phyloP scores from a whole-genome alignment of 2,113 vertebrate species.

The Gallinago media region DNA sequence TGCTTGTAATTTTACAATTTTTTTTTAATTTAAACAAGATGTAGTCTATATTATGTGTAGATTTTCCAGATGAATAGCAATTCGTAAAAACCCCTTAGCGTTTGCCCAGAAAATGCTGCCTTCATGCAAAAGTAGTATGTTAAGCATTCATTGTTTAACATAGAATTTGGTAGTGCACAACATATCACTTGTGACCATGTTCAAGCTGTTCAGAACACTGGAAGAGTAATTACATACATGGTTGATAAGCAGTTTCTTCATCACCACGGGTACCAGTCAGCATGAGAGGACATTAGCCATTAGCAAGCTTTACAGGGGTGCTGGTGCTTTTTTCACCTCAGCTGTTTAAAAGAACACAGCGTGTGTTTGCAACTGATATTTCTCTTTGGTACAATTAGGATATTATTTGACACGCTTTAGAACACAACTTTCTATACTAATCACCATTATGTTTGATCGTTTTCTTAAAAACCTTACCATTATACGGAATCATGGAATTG shows the following conservation, averaged over 20 bases:
- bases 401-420: neutral
- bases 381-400: neutral
- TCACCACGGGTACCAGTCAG: rapidly evolving
- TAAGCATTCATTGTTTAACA: rapidly evolving
- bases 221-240: rapidly evolving
- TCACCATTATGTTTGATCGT: rapidly evolving
- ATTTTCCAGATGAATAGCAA: neutral
- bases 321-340: neutral
- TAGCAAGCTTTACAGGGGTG: too few relatives aligned
- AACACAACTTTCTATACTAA: neutral
- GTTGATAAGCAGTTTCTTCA: rapidly evolving
- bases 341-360: too few relatives aligned
- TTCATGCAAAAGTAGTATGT: rapidly evolving
- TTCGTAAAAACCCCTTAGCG: rapidly evolving
- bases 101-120: neutral
- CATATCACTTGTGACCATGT: rapidly evolving
- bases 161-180: rapidly evolving
- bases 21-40: neutral
- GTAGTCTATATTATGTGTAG: rapidly evolving
- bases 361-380: neutral
- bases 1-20: rapidly evolving
- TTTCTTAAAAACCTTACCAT: neutral
- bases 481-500: neutral
- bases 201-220: neutral
- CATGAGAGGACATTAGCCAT: too few relatives aligned